phyloP scores from a whole-genome alignment of 2,888 invertebrate genomes.

The Leptopilina drosophilae region DNA sequence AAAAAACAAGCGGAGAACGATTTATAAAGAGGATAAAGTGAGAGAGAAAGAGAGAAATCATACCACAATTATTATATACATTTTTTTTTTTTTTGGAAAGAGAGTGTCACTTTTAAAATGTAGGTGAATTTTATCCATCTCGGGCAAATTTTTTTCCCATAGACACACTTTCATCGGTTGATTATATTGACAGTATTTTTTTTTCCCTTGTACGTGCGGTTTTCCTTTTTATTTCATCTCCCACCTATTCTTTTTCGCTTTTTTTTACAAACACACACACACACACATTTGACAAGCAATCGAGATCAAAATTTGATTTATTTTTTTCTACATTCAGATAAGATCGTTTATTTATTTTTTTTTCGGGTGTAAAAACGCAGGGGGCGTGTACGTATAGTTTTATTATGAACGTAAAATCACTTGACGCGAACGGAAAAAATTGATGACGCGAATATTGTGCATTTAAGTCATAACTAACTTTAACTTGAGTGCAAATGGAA shows the following conservation, averaged over 20 bases:
- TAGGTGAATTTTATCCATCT: slow-evolving; percentile 35
- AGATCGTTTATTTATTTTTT: slow-evolving; percentile 1
- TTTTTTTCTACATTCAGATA: slow-evolving; percentile 51
- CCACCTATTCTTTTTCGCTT: neutral
- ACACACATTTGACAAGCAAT: slow-evolving; percentile 59
- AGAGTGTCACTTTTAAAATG: slow-evolving; percentile 26
- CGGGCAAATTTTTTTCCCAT: slow-evolving; percentile 5
- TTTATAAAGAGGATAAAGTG: slow-evolving; percentile 23
- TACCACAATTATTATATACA: slow-evolving; percentile 23
- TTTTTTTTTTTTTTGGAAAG: neutral
- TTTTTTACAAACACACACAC: slow-evolving; percentile 45
- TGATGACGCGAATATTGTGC: slow-evolving; percentile 30
- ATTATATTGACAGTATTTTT: slow-evolving; percentile 18
- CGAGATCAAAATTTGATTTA: slow-evolving; percentile 57
- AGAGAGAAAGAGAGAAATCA: neutral
- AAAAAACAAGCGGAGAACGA: slow-evolving; percentile 33
- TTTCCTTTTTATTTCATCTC: neutral
- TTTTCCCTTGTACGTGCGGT: neutral
- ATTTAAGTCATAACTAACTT: slow-evolving; percentile 25
- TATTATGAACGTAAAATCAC: slow-evolving; percentile 27
- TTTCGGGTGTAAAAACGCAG: neutral
- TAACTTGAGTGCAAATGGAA: neutral
- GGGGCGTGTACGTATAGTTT: slow-evolving; percentile 10
- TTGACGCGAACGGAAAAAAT: slow-evolving; percentile 14
- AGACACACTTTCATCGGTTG: slow-evolving; percentile 19